Conservation (phyloP, 2,113 vertebrate genomes). For the Ptilorrhoa leucosticta region DNA sequence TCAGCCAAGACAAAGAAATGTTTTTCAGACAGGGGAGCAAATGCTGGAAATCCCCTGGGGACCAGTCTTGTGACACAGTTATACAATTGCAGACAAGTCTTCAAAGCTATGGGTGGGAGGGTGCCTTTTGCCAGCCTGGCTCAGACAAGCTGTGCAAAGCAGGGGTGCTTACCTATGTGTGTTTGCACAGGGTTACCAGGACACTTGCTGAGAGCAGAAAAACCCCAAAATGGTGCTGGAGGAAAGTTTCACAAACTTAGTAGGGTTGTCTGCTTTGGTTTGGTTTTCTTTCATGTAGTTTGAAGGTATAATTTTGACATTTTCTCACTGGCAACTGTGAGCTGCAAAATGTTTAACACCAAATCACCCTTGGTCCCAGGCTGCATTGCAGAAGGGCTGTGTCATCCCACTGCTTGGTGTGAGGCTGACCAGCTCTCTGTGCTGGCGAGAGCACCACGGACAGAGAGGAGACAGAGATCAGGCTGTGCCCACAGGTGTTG, state of each 20-base stretch:
- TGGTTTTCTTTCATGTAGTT: neutral
- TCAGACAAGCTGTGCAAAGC: neutral
- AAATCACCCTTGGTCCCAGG: neutral
- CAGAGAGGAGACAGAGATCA: neutral
- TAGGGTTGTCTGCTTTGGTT: neutral
- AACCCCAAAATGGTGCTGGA: neutral
- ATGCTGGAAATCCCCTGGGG: neutral
- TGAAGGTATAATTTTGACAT: neutral
- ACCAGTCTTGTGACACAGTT: neutral
- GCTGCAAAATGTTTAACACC: neutral
- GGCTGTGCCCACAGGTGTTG: neutral
- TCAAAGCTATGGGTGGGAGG: neutral
- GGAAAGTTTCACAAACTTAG: neutral
- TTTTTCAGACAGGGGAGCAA: neutral
- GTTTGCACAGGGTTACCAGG: neutral
- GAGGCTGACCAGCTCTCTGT: neutral
- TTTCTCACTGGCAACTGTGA: neutral
- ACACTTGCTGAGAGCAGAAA: neutral
- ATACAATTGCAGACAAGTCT: neutral
- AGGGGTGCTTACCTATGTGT: neutral
- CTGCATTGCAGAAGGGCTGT: neutral
- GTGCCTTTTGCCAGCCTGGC: neutral
- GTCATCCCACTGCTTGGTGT: neutral
- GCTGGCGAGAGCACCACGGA: fast-evolving
- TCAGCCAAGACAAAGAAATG: neutral